A percentile compares a stretch with the other conserved stretches of the same genome.
Conservation (phyloP, 2,888 invertebrate genomes). For the Acrobasis repandana region DNA sequence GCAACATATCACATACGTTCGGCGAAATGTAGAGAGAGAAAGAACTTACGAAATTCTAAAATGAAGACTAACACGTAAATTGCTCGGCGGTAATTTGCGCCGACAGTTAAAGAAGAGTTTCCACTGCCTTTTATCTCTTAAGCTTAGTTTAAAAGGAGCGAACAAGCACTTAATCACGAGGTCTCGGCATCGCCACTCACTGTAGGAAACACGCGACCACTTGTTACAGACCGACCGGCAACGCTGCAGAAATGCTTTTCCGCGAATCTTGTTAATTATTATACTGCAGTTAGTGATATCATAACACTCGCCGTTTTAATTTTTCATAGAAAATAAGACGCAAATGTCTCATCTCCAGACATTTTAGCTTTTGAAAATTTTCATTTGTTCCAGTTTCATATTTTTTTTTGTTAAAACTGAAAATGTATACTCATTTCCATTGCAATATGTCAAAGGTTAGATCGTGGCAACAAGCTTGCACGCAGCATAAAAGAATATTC, state of each 20-base stretch:
- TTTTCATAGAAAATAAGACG: not conserved
- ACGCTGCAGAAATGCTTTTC: constrained; percentile 7
- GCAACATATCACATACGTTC: not conserved
- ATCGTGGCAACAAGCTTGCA: constrained; percentile 1
- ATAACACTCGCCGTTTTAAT: not conserved
- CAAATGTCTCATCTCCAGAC: not conserved
- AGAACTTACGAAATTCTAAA: not conserved
- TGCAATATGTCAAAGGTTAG: not conserved
- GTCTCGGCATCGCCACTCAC: constrained; percentile 17
- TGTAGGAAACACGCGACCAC: constrained; percentile 27
- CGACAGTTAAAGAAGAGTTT: constrained; percentile 17
- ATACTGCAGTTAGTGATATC: not conserved
- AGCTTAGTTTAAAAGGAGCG: constrained; percentile 24
- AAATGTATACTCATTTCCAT: not conserved
- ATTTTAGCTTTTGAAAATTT: no score
- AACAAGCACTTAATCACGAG: constrained; percentile 28
- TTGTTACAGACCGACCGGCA: constrained; percentile 11
- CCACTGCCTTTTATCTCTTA: constrained; percentile 19
- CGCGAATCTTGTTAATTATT: constrained; percentile 12
- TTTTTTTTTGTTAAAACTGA: no score
- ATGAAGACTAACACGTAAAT: constrained; percentile 1
- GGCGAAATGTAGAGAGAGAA: not conserved
- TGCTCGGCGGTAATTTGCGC: constrained; percentile 5
- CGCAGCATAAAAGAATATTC: not conserved
- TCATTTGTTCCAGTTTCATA: no score